A percentile compares a stretch with the other conserved stretches of the same genome.
phyloP scores from a whole-genome alignment of 2,113 vertebrate genomes.

The Pampusana beccarii region DNA sequence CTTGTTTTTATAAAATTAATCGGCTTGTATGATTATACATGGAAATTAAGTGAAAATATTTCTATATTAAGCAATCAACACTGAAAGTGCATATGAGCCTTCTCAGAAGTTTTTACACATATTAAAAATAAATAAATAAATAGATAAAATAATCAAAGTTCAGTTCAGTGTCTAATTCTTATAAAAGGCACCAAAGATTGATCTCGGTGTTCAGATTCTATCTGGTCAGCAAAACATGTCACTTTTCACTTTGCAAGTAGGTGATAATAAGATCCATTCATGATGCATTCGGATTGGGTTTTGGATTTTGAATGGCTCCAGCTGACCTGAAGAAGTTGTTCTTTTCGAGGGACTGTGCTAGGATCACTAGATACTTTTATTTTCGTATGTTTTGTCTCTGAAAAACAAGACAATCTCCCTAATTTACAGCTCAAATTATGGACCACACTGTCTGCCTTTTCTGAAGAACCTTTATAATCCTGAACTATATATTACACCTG shows the following conservation, averaged over 20 bases:
- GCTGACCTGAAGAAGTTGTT: background rate
- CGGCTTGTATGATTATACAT: background rate
- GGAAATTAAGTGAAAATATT: background rate
- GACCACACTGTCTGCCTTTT: background rate
- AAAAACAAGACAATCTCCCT: background rate
- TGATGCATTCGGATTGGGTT: background rate
- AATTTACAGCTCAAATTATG: background rate
- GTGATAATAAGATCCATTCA: background rate
- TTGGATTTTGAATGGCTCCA: background rate
- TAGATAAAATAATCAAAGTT: background rate
- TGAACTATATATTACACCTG: conserved; percentile 25
- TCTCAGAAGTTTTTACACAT: background rate
- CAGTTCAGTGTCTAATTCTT: background rate
- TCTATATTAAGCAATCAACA: background rate
- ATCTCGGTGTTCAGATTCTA: background rate
- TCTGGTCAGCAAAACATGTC: background rate
- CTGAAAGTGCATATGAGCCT: background rate
- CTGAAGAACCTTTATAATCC: conserved; percentile 21
- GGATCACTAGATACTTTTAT: background rate
- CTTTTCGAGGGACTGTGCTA: background rate
- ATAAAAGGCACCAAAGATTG: background rate
- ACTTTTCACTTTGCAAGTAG: background rate
- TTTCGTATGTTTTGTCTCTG: background rate
- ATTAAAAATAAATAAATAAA: background rate
- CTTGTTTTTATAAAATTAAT: background rate